Evolutionary conservation across 2,797 vertebrate genomes (phyloP), one percentile per base, ranked within the genome.

Genomic region (Eurystomus glaucurus): DNA sequence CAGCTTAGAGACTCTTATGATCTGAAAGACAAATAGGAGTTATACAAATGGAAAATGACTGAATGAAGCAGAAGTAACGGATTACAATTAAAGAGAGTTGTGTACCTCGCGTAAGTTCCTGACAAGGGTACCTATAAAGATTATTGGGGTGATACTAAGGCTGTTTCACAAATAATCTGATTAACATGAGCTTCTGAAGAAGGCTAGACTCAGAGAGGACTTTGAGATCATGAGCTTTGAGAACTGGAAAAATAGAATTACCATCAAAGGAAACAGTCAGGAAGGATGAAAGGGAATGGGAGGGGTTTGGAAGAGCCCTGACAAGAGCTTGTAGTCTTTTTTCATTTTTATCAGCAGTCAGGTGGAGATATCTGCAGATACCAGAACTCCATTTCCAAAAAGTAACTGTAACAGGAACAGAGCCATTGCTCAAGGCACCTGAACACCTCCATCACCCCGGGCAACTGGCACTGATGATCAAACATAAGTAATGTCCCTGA

Each of bases 241-340:
- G 96, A 97, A 95, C 43, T 72, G 94, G 92, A 91, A 96, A 95
- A 97, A 95, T 12, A 97, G 95, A 98, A 97, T 95, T 97, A 96
- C 86, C 92, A 90, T 94, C 96, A 97, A 97, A 96, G 95, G 86
- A 94, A 98, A 96, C 77, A 11, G 95, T 91, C 95, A 96, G 94
- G 80, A 92, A 96, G 78, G 93, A 97, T 97, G 96, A 97, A 97
- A 91, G 28, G 31, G 88, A 85, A 95, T 54, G 65, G 69, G 84
- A 95, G 54, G 54, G 66, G 28, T 85, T 83, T 68, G 68, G 81
- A 96, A 93, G 52, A 95, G 55, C 23, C 58, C 46, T 94, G 74
- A 83, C 74, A 92, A 92, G 75, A 97, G 84, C 81, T 82, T 52
- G 65, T 78, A 37, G 58, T 22, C 18, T 78, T 92, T 54, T 43